phyloP scores from a whole-genome alignment of 2,888 invertebrate species.

The Drosophila villosipedis region DNA sequence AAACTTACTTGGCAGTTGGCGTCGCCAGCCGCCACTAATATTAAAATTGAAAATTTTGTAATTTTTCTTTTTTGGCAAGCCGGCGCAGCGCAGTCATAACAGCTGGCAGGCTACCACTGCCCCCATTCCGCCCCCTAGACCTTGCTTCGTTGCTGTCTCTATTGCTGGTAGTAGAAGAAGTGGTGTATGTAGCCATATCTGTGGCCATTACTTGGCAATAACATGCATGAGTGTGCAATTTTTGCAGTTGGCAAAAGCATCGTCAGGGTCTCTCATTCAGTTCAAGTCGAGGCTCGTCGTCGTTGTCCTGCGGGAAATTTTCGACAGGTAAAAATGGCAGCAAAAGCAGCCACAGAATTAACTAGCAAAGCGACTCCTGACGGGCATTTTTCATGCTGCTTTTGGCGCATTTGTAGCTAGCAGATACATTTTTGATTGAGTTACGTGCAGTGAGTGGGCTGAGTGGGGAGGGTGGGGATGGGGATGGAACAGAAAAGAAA shows the following conservation, averaged over 20 bases:
- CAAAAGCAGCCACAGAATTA: constrained; percentile 68
- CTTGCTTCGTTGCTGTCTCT: constrained; percentile 20
- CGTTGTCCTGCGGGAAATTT: constrained; percentile 78
- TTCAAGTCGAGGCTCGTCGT: constrained; percentile 30
- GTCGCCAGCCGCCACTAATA: constrained; percentile 76
- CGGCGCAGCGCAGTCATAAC: constrained; percentile 77
- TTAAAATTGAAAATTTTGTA: constrained; percentile 81
- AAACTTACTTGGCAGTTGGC: constrained; percentile 67
- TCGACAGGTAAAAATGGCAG: constrained; percentile 80
- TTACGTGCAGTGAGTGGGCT: constrained; percentile 59
- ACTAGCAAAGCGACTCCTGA: constrained; percentile 59
- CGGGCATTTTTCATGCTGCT: constrained; percentile 61
- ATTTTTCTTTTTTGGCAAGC: constrained; percentile 77
- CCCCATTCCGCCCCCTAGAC: background rate
- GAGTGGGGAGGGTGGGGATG: background rate
- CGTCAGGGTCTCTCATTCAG: constrained; percentile 22
- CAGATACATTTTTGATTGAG: constrained; percentile 80
- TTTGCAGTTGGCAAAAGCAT: constrained; percentile 73
- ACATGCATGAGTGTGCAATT: constrained; percentile 81
- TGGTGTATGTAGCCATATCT: constrained; percentile 53
- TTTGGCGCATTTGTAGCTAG: constrained; percentile 66
- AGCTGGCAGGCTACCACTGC: constrained; percentile 55
- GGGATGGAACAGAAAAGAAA: constrained; percentile 40
- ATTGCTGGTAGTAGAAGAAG: constrained; percentile 7
- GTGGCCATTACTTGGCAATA: constrained; percentile 77